Percentiles rank a stretch among this genome's conserved stretches.
phyloP scores from a whole-genome alignment of 2,113 vertebrate genomes.

The Choloepus hoffmanni region DNA sequence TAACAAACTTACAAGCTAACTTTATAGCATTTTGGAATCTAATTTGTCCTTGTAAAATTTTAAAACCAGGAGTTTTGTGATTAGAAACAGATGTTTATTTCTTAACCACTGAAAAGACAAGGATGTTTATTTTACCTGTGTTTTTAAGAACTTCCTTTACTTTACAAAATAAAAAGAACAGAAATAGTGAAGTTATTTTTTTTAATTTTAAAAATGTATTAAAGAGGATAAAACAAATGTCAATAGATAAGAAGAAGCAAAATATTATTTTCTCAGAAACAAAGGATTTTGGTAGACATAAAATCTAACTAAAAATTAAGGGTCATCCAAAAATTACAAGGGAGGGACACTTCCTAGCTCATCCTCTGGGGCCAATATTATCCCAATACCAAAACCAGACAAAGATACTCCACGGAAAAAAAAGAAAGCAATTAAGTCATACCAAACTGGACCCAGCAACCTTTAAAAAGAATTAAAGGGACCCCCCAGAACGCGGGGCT shows the following conservation, averaged over 20 bases:
- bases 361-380: background rate
- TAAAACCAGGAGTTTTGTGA: background rate
- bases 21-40: background rate
- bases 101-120: background rate
- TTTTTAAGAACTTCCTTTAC: background rate
- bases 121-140: background rate
- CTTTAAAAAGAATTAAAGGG: no score
- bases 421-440: no score
- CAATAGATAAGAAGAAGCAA: background rate
- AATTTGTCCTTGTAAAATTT: background rate
- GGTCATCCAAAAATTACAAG: background rate
- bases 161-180: background rate
- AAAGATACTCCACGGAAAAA: no score
- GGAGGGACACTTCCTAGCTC: background rate
- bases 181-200: background rate
- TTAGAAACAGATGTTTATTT: background rate
- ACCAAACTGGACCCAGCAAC: no score
- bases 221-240: background rate
- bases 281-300: background rate
- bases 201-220: background rate
- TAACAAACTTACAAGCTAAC: background rate
- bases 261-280: background rate
- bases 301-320: slow-evolving; percentile 12
- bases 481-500: no score
- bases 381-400: background rate